phyloP scores from a whole-genome alignment of 2,888 invertebrate species.

The Pammene fasciana region DNA sequence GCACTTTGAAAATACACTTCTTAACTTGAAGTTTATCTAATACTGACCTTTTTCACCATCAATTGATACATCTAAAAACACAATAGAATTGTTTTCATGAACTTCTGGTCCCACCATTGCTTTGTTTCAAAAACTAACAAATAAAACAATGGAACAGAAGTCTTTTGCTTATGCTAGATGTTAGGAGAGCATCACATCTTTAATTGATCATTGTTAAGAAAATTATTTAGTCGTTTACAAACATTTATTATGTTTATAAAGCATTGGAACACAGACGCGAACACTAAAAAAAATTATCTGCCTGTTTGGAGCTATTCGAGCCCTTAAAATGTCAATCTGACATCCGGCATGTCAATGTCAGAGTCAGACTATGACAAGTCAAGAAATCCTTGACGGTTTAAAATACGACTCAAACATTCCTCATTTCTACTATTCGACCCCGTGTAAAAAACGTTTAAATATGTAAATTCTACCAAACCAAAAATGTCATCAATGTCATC shows the following conservation, averaged over 20 bases:
- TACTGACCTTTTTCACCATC: conserved; percentile 86
- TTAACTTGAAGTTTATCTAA: conserved; percentile 40
- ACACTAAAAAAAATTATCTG: conserved; percentile 27
- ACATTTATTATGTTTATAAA: conserved; percentile 22
- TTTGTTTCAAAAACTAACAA: conserved; percentile 43
- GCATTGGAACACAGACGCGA: conserved; percentile 30
- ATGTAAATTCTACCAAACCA: not conserved
- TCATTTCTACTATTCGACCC: not conserved
- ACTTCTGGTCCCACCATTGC: conserved; percentile 42
- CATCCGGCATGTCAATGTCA: conserved; percentile 5
- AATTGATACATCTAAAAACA: conserved; percentile 88
- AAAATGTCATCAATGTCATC: conserved; percentile 7
- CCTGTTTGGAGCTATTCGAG: conserved; percentile 19
- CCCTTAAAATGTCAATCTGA: conserved; percentile 4
- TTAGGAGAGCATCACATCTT: conserved; percentile 28
- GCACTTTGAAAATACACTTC: conserved; percentile 47
- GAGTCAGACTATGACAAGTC: not conserved
- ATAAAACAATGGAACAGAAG: conserved; percentile 32
- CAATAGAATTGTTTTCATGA: conserved; percentile 84
- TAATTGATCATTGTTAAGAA: conserved; percentile 33
- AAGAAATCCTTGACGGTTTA: not conserved
- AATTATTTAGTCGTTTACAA: conserved; percentile 43
- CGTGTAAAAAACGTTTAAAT: conserved; percentile 3
- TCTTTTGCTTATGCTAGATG: conserved; percentile 4
- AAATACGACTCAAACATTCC: conserved; percentile 1